phyloP scores from a whole-genome alignment of 2,113 vertebrate genomes.

The Hyaena hyaena region DNA sequence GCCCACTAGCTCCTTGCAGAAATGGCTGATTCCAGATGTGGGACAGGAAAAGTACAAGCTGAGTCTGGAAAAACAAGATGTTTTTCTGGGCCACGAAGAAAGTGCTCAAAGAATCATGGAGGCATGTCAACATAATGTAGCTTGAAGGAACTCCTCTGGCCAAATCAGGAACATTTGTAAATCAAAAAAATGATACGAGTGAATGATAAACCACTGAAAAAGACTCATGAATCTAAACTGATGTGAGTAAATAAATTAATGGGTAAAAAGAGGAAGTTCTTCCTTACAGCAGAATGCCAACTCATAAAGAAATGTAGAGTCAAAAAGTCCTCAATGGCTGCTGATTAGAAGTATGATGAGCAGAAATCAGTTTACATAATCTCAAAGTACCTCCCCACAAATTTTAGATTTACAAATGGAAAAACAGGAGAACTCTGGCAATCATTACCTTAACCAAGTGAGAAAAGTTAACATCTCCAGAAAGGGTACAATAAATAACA shows the following conservation, averaged over 20 bases:
- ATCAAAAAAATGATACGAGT: background rate
- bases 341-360: background rate
- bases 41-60: background rate
- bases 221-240: background rate
- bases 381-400: background rate
- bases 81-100: background rate
- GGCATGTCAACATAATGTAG: background rate
- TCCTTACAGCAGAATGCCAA: background rate
- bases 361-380: background rate
- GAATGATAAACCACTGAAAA: background rate
- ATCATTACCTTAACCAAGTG: background rate
- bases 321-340: background rate
- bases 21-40: conserved; percentile 3
- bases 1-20: background rate
- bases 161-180: background rate
- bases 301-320: background rate
- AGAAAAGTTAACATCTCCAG: background rate
- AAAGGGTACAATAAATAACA: background rate
- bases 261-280: background rate
- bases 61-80: conserved; percentile 14
- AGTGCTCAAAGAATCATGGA: background rate
- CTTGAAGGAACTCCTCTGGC: background rate
- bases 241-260: background rate
- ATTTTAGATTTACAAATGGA: conserved; percentile 15
- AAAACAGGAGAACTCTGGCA: background rate